Evolutionary conservation across 2,888 invertebrate species (phyloP).

Genomic region (Spicauda simplicius): DNA sequence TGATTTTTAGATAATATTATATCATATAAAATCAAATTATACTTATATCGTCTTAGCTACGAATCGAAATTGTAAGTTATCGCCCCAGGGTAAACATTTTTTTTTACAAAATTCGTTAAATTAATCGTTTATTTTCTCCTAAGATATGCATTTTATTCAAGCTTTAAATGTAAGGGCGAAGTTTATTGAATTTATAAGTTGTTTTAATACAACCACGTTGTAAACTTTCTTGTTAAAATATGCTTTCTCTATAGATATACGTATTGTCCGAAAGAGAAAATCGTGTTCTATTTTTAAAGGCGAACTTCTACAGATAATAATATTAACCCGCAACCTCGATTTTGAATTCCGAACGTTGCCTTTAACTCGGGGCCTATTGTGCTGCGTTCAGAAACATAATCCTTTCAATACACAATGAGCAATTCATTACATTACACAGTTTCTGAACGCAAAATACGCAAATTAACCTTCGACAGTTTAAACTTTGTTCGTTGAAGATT

Average conservation of each 20-base stretch:
- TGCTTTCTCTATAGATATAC: background rate
- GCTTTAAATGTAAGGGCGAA: too few relatives aligned
- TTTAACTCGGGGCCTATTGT: slow-evolving; percentile 33
- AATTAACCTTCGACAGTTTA: slow-evolving; percentile 32
- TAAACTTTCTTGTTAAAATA: background rate
- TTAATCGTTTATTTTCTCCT: too few relatives aligned
- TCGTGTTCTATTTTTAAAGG: slow-evolving; percentile 23
- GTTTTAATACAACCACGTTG: too few relatives aligned
- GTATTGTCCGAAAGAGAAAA: slow-evolving; percentile 5
- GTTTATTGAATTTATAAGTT: too few relatives aligned
- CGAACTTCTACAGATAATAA: slow-evolving; percentile 22
- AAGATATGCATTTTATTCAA: too few relatives aligned
- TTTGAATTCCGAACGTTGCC: slow-evolving; percentile 35
- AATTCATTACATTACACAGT: slow-evolving; percentile 38
- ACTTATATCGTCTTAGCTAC: too few relatives aligned
- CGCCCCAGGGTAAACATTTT: too few relatives aligned
- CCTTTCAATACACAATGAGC: slow-evolving; percentile 37
- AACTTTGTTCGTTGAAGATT: slow-evolving; percentile 20
- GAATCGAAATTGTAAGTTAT: too few relatives aligned
- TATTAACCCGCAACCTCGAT: slow-evolving; percentile 32
- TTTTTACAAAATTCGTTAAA: too few relatives aligned
- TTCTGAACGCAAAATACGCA: slow-evolving; percentile 37
- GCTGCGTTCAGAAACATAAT: slow-evolving; percentile 36
- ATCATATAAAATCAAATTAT: too few relatives aligned
- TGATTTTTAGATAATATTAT: too few relatives aligned